Base-by-base conservation (phyloP, 2,797 vertebrate species). In the Enteromius anoplus region DNA sequence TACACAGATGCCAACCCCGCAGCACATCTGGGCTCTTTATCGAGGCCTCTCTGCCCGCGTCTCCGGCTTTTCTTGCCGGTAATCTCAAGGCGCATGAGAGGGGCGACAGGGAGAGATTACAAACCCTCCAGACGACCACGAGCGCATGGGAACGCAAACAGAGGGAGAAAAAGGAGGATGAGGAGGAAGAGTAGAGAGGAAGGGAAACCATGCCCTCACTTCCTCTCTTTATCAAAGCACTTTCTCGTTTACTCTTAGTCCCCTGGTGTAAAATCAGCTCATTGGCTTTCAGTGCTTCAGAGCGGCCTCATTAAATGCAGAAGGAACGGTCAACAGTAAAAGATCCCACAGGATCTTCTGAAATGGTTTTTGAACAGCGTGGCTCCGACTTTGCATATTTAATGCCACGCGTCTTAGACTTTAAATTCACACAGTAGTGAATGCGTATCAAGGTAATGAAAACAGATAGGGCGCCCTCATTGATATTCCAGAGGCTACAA, bases 21-120 rank as follows among this genome's bases (percentile, higher is more conserved):
- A 21, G 84, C 89, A 92, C 93, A 93, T 93, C 93, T 94, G 92
- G 90, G 86, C 89, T 85, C 42, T 94, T 93, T 94, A 94, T 95
- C 93, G 90, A 87, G 84, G 78, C 85, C 86, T 89, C 88, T 84
- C 23, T 92, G 92, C 87, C 87, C 88, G 87, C 86, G 81, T 88
- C 82, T 86, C 10, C 70, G 73, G 84, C 84, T 88, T 88, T 79
- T 71, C 83, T 87, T 87, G 45, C 76, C 49, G 86, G 88, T 92
- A 79, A 92, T 92, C 92, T 91, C 90, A 84, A 89, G 72, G 91
- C 88, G 89, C 32, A 49, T 45, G 77, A 78, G 8, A 84, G 84
- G 81, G 88, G 80, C 58, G 72, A 87, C 87, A 88, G 64, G 72
- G 37, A 76, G 88, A 84, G 88, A 94, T 93, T 92, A 90, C 71